Percentiles rank a stretch among this genome's conserved stretches.
Evolutionary conservation across 2,888 invertebrate genomes (phyloP).

Genomic region (Napeogenes sylphis): DNA sequence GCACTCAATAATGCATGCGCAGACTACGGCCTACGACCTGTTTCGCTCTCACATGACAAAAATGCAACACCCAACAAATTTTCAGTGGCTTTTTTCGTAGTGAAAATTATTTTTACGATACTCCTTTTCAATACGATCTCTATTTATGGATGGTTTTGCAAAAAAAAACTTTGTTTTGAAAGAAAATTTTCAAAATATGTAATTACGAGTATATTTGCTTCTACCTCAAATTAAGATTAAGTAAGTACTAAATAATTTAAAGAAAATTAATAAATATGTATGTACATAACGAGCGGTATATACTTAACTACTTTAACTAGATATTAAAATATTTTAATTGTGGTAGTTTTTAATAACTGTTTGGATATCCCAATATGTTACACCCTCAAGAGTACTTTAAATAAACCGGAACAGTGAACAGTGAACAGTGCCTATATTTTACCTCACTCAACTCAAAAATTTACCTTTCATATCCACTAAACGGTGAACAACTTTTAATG

Average conservation of each 20-base stretch:
- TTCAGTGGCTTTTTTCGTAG: conserved; percentile 28
- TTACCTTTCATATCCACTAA: neutral
- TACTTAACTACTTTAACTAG: no score
- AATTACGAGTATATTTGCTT: no score
- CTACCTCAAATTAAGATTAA: no score
- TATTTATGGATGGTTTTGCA: neutral
- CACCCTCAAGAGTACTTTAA: no score
- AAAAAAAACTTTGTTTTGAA: neutral
- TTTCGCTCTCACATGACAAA: conserved; percentile 46
- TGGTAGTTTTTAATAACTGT: no score
- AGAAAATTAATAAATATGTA: no score
- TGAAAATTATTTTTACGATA: conserved; percentile 22
- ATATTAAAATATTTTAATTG: no score
- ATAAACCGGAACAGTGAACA: no score
- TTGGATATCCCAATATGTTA: no score
- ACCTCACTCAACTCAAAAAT: neutral
- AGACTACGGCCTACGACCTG: conserved; percentile 45
- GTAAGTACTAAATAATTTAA: no score
- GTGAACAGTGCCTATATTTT: neutral
- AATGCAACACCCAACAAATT: conserved; percentile 36
- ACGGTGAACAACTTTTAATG: conserved; percentile 3
- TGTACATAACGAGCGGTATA: no score
- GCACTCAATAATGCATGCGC: conserved; percentile 72
- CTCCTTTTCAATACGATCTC: neutral
- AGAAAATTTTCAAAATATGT: neutral